These are phyloP conservation scores for Polydrusus pterygomalis DNA, from an alignment of 2,888 invertebrate genomes.

Conservation along the genomic window DNA sequence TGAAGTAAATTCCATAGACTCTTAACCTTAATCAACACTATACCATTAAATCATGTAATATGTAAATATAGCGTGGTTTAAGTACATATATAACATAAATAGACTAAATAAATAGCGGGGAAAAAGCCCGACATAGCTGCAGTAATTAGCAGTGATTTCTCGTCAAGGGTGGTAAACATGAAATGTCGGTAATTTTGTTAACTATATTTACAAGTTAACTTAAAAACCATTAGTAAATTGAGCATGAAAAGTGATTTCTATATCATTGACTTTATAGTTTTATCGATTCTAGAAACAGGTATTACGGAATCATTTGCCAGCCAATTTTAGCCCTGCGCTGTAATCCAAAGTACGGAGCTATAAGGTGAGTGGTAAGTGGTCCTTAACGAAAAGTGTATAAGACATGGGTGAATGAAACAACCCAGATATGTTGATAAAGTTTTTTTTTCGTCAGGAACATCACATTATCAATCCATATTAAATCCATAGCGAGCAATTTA, in stretches of 20 bases:
- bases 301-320: no score
- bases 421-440: no score
- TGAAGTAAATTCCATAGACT: slow-evolving; percentile 1
- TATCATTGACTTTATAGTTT: no score
- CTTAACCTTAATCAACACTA: not conserved
- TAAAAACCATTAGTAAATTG: slow-evolving; percentile 15
- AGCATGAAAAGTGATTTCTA: not conserved
- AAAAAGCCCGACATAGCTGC: slow-evolving; percentile 4
- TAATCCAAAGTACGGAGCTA: no score
- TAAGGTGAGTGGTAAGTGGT: no score
- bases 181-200: not conserved
- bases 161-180: slow-evolving; percentile 27
- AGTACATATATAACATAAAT: not conserved
- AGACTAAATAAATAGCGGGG: slow-evolving; percentile 14
- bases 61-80: slow-evolving; percentile 18
- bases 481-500: no score
- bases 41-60: slow-evolving; percentile 15
- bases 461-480: no score
- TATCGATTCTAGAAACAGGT: no score
- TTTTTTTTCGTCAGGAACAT: no score
- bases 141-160: slow-evolving; percentile 34
- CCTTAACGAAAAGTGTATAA: no score
- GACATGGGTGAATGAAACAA: no score
- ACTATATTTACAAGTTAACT: not conserved
- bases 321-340: no score